These are phyloP conservation scores for Pithecia hirsuta DNA, from an alignment of 2,797 vertebrate species.

Conservation along the genomic window DNA sequence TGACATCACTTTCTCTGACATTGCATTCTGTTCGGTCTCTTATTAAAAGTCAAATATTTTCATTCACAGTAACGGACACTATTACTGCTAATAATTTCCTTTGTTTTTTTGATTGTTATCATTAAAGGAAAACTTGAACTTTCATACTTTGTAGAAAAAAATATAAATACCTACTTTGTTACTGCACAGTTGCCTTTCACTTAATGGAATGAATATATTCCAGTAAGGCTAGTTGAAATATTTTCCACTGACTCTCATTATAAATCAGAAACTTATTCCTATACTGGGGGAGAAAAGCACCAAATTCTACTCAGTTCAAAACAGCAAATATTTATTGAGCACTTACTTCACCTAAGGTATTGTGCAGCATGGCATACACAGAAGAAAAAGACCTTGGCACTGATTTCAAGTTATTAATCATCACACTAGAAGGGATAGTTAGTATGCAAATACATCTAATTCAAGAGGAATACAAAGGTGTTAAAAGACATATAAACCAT, in stretches of 20 bases:
- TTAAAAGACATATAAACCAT: background rate
- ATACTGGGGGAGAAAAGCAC: background rate
- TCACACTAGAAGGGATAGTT: background rate
- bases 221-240: conserved; percentile 31
- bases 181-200: background rate
- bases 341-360: background rate
- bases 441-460: background rate
- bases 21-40: background rate
- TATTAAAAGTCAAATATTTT: conserved; percentile 63
- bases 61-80: conserved; percentile 22
- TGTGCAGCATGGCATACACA: background rate
- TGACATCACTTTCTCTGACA: background rate
- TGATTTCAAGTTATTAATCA: background rate
- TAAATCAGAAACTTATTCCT: conserved; percentile 32
- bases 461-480: background rate
- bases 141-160: conserved; percentile 27
- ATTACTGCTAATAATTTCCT: conserved; percentile 41
- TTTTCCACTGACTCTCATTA: conserved; percentile 36
- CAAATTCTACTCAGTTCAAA: conserved; percentile 19
- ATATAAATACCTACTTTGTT: background rate
- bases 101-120: conserved; percentile 62
- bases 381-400: background rate
- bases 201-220: conserved; percentile 53
- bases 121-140: conserved; percentile 63
- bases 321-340: background rate